phyloP scores from a whole-genome alignment of 1,140 invertebrate genomes.

The Parasteatoda tepidariorum region DNA sequence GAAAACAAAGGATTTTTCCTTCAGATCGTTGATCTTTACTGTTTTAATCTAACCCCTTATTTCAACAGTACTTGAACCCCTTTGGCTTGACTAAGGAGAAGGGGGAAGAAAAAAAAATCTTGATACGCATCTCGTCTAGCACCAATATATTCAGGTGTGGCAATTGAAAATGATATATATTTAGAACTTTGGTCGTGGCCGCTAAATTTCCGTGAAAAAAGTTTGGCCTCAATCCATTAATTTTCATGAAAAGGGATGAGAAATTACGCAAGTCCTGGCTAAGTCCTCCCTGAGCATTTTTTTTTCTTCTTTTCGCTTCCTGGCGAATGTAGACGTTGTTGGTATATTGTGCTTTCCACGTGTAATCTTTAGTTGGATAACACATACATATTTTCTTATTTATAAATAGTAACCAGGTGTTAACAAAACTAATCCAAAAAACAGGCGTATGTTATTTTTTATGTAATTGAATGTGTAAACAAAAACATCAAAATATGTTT shows the following conservation, averaged over 20 bases:
- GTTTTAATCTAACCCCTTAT: not conserved
- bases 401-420: not conserved
- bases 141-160: not conserved
- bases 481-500: not conserved
- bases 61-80: not conserved
- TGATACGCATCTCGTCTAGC: not conserved
- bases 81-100: not conserved
- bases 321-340: not conserved
- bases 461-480: not conserved
- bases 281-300: not conserved
- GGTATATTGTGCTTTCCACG: not conserved
- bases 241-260: not conserved
- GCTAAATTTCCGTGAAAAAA: too few relatives aligned
- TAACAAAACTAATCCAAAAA: too few relatives aligned
- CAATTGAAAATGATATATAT: not conserved
- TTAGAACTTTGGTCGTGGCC: not conserved
- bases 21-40: not conserved
- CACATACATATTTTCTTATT: not conserved
- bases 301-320: not conserved
- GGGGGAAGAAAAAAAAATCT: not conserved
- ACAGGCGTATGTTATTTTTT: not conserved
- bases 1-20: not conserved
- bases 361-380: not conserved
- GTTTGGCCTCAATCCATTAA: not conserved
- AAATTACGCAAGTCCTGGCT: not conserved